These are phyloP conservation scores for Clanis bilineata DNA, from an alignment of 2,888 invertebrate species.

Conservation along the genomic window DNA sequence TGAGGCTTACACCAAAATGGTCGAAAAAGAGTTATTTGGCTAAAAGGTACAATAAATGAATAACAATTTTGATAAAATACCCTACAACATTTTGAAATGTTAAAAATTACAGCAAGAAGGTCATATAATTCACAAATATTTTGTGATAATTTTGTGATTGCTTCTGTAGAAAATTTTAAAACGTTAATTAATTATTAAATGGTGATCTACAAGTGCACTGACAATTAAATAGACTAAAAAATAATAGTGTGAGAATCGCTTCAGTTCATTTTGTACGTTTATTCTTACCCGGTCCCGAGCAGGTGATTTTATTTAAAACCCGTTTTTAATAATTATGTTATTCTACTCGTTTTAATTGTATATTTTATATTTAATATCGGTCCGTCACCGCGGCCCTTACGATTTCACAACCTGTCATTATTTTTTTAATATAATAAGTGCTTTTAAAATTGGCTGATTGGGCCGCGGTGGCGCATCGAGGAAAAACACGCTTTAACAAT, in stretches of 20 bases:
- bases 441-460: conserved; percentile 73
- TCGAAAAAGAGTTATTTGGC: no score
- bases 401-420: conserved; percentile 76
- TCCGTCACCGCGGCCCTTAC: conserved; percentile 58
- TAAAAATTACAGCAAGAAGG: neutral
- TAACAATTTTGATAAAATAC: no score
- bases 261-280: conserved; percentile 56
- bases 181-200: conserved; percentile 17
- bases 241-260: conserved; percentile 29
- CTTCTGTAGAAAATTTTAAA: conserved; percentile 1
- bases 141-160: neutral
- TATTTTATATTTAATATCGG: conserved; percentile 57
- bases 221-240: neutral
- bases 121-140: neutral
- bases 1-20: no score
- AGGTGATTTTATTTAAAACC: conserved; percentile 58
- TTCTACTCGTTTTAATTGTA: conserved; percentile 62
- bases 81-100: no score
- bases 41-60: no score
- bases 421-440: conserved; percentile 63
- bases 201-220: conserved; percentile 7
- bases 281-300: conserved; percentile 67
- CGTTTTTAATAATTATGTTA: conserved; percentile 59
- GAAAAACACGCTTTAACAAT: conserved; percentile 66
- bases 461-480: conserved; percentile 58